Evolutionary conservation across 2,113 vertebrate genomes (phyloP), one percentile per base, ranked within the genome.

Genomic region (Myotis yumanensis): DNA sequence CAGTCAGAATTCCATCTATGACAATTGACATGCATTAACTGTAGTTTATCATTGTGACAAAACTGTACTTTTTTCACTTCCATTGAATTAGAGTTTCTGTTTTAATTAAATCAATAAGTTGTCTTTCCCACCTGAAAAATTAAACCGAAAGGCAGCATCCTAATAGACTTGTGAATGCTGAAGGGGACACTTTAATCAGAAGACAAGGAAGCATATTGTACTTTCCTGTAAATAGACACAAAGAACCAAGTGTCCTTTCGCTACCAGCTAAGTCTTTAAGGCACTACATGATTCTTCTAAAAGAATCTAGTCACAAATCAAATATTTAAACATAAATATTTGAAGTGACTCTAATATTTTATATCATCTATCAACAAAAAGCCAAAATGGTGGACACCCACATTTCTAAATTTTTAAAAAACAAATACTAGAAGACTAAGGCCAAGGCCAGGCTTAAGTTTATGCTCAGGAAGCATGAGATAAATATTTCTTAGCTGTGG

Each of bases 81-180:
- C 86, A 95, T 96, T 92, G 7, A 46, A 72, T 94, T 90, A 96
- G 88, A 96, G 72, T 83, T 89, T 72, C 40, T 93, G 54, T 76
- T 97, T 95, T 87, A 96, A 95, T 86, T 89, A 76, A 79, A 86
- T 89, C 69, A 89, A 68, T 84, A 95, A 51, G 85, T 89, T 89
- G 64, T 57, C n/a, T 22, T 93, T 84, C 43, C 18, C 84, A 94
- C 11, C 46, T 90, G 86, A 95, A 96, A 84, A 71, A 89, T 4
- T 76, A 54, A 89, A 75, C 16, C 18, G 37, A 96, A 94, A 35
- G 75, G 14, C 72, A 95, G 76, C 51, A 96, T 96, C 72, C 30
- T 91, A 90, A 91, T 30, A 94, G 88, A 95, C 40, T 94, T 91
- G 16, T 51, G 62, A 86, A 57, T 2, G 23, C 52, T 79, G 32